A percentile compares a stretch with the other conserved stretches of the same genome.
Conservation (phyloP, 2,797 vertebrate species). For the Spinus olivaceus region DNA sequence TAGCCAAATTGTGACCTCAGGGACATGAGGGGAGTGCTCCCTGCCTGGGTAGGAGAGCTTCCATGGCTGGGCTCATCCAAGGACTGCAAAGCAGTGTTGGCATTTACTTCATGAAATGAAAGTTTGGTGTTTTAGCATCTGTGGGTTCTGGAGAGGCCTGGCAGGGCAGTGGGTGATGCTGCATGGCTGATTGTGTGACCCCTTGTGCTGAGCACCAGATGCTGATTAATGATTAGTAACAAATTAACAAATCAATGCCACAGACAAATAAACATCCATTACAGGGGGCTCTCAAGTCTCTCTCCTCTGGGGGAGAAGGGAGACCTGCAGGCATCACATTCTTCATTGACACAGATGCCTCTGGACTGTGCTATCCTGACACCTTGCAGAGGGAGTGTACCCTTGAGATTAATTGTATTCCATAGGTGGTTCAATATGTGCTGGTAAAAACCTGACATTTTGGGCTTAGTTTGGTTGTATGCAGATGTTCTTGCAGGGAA, state of each 20-base stretch:
- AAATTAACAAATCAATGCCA: neutral
- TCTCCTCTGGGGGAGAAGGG: neutral
- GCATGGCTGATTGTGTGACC: neutral
- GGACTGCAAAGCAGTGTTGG: neutral
- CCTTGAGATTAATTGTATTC: neutral
- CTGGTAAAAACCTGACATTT: neutral
- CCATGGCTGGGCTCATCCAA: neutral
- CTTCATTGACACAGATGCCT: neutral
- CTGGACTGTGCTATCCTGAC: neutral
- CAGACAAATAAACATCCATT: neutral
- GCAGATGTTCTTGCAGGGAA: neutral
- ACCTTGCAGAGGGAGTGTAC: neutral
- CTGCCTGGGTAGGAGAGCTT: neutral
- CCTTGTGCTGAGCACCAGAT: neutral
- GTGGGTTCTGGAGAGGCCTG: neutral
- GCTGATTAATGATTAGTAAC: neutral
- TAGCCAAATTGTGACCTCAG: constrained; percentile 11
- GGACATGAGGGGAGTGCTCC: neutral
- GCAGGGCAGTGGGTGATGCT: neutral
- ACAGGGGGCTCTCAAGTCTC: neutral
- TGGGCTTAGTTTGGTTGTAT: neutral
- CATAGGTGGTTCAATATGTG: neutral
- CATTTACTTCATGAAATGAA: neutral
- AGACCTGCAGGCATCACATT: neutral
- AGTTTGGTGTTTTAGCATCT: neutral